Evolutionary conservation across 2,888 invertebrate species (phyloP), one percentile per base, ranked within the genome.

Genomic region (Osmoderma eremita): DNA sequence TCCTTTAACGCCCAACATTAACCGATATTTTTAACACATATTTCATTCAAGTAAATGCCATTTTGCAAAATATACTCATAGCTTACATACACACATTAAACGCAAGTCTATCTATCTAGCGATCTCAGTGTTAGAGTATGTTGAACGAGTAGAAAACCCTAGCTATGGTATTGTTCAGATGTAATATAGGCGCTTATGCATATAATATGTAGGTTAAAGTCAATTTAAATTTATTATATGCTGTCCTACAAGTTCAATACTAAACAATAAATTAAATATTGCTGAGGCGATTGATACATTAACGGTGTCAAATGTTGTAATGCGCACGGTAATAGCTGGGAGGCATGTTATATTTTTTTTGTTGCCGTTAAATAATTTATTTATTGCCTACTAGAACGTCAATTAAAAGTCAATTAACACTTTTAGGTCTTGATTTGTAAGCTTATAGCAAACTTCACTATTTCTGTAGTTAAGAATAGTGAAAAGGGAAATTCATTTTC

Each of bases 171-270:
- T 61, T 61, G 45, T 20, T 61, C 45, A 61, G 48, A 2, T 30
- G 30, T 30, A 1, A 45, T 48, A 24, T 15, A 42, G 17, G 17
- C 24, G 30, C 24, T 12, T 38, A 17, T 53, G n/a, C 17, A 38
- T 53, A 24, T 50, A 56, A 36, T 39, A 63, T 63, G 42, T 63
- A 53, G 63, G 63, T 63, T 63, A 63, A 63, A 63, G 63, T 63
- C 63, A 63, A n/a, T n/a, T 63, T 63, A 42, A 42, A 53, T 63
- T 63, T 63, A 63, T 41, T 58, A 13, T 58, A 58, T 63, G 20
- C 51, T 41, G 53, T 53, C 42, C 53, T 53, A 63, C 63, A 63
- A 63, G 63, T 63, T 63, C 63, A 63, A 63, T 53, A 63, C 63
- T 63, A 63, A 42, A 53, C 63, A 53, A 63, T 63, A 53, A 63